Conservation (phyloP, 2,888 invertebrate species). For the Melanophora roralis region DNA sequence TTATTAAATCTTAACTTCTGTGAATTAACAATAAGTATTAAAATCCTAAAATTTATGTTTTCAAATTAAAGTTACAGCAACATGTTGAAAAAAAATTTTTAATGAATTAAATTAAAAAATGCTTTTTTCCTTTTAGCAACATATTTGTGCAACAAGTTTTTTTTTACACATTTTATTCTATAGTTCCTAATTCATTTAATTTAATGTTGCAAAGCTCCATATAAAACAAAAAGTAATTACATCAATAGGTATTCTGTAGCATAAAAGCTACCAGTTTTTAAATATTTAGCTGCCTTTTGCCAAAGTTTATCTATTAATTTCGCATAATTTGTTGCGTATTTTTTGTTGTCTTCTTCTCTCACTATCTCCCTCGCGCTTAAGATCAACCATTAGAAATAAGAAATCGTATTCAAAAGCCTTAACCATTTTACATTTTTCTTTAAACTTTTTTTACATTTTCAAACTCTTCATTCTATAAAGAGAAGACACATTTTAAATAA, state of each 20-base stretch:
- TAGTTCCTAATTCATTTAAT: too few species aligned
- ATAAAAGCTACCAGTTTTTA: not conserved
- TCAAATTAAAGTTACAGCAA: not conserved
- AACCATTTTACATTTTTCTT: not conserved
- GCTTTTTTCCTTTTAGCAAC: too few species aligned
- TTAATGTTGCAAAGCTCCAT: too few species aligned
- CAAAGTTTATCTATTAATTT: conserved; percentile 10
- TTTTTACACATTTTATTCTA: too few species aligned
- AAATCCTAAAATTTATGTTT: too few species aligned
- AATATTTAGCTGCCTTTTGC: not conserved
- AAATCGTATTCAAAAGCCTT: conserved; percentile 37
- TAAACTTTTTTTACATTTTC: conserved; percentile 7
- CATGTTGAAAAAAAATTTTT: not conserved
- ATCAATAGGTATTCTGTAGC: too few species aligned
- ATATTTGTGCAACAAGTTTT: not conserved
- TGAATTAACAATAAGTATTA: too few species aligned
- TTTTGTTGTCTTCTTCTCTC: not conserved
- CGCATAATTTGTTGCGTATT: conserved; percentile 3
- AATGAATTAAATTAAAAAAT: too few species aligned
- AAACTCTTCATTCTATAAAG: conserved; percentile 44
- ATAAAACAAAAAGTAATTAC: too few species aligned
- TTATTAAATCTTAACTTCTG: too few species aligned
- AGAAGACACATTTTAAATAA: conserved; percentile 45
- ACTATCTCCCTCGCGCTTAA: not conserved
- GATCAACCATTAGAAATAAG: conserved; percentile 44